Percentiles rank a stretch among this genome's conserved stretches.
Evolutionary conservation across 2,888 invertebrate genomes (phyloP).

Genomic region (Rhorus exstirpatorius): DNA sequence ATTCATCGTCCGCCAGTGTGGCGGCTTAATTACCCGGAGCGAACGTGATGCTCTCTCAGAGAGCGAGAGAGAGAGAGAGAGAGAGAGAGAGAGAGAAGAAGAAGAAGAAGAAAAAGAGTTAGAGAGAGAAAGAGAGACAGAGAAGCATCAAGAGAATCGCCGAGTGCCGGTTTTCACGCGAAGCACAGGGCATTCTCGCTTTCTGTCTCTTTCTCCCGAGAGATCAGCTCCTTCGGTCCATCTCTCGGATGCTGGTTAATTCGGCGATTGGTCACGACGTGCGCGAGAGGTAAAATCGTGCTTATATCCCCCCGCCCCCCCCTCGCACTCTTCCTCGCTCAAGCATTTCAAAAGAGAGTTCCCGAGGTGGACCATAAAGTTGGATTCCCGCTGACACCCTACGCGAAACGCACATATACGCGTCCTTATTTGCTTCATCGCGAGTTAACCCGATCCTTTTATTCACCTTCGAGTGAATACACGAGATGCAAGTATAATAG

Average conservation of each 20-base stretch:
- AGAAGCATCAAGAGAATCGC: slow-evolving; percentile 37
- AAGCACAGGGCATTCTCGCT: slow-evolving; percentile 52
- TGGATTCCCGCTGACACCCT: slow-evolving; percentile 73
- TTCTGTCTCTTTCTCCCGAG: slow-evolving; percentile 38
- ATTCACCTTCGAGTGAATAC: slow-evolving; percentile 26
- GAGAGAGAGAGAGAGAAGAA: slow-evolving; percentile 19
- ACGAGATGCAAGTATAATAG: slow-evolving; percentile 3
- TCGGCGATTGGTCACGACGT: slow-evolving; percentile 74
- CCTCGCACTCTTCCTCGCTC: not conserved
- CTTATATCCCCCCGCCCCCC: slow-evolving; percentile 26
- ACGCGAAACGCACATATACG: slow-evolving; percentile 50
- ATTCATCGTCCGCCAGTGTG: slow-evolving; percentile 76
- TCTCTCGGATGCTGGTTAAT: slow-evolving; percentile 69
- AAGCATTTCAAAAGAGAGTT: slow-evolving; percentile 58
- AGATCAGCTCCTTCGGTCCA: slow-evolving; percentile 51
- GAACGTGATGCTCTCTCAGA: slow-evolving; percentile 72
- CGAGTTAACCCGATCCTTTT: slow-evolving; percentile 46
- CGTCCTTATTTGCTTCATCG: slow-evolving; percentile 39
- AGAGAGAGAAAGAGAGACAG: not conserved
- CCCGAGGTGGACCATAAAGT: slow-evolving; percentile 71
- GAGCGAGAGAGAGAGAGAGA: slow-evolving; percentile 19
- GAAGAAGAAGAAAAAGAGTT: not conserved
- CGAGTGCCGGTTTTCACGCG: slow-evolving; percentile 68
- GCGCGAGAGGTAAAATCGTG: slow-evolving; percentile 51
- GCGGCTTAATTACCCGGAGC: slow-evolving; percentile 77